phyloP scores from a whole-genome alignment of 1,140 invertebrate species.

The Formica selysi region DNA sequence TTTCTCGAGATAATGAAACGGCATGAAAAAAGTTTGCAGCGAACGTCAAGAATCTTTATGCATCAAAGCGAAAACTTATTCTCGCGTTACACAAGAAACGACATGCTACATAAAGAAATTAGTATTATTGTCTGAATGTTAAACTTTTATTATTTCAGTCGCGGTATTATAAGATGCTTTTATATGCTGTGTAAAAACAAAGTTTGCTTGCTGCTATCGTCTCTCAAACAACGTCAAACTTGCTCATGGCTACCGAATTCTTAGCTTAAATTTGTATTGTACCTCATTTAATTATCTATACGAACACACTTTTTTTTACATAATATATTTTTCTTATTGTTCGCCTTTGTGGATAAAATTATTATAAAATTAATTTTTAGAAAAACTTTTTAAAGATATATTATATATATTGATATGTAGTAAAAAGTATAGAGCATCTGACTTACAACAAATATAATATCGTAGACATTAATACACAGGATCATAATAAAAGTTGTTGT shows the following conservation, averaged over 20 bases:
- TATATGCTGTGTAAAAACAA: conserved; percentile 22
- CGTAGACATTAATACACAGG: conserved; percentile 18
- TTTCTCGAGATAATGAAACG: conserved; percentile 51
- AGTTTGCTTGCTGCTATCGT: background rate
- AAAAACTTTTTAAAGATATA: background rate
- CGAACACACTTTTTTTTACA: background rate
- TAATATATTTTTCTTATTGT: background rate
- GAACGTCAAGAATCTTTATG: conserved; percentile 52
- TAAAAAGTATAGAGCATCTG: background rate
- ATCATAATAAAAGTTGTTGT: conserved; percentile 13
- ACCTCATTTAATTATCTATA: background rate
- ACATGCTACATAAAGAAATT: conserved; percentile 49
- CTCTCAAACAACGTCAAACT: conserved; percentile 19
- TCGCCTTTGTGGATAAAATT: background rate
- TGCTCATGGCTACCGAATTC: conserved; percentile 17
- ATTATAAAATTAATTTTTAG: background rate
- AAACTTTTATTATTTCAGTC: conserved; percentile 54
- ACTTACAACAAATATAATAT: conserved; percentile 5
- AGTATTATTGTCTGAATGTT: conserved; percentile 34
- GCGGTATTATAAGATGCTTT: conserved; percentile 24
- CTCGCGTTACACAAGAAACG: conserved; percentile 31
- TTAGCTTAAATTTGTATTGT: background rate
- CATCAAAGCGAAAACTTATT: conserved; percentile 53
- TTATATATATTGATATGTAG: background rate
- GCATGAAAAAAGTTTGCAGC: conserved; percentile 49